Base-by-base conservation (phyloP, 2,888 invertebrate species). In the Drosophila kuntzei region DNA sequence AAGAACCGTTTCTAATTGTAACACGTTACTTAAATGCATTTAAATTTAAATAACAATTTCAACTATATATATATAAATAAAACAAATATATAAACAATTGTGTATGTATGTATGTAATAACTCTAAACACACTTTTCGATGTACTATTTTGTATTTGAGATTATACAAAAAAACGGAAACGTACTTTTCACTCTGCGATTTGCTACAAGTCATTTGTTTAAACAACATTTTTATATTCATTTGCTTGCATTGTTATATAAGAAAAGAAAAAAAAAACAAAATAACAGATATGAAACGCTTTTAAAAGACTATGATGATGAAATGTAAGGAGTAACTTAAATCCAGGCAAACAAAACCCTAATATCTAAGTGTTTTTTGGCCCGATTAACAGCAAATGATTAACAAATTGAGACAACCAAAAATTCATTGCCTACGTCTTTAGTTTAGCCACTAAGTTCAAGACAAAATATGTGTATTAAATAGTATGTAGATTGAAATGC, bases 21-120 rank as follows among this genome's bases (percentile, higher is more conserved):
- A 87, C 76, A 87, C 78, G 85, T 89, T 86, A 86, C 86, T 86
- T 89, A 86, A 85, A 76, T 87, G 86, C 86, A 86, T 86, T 86
- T 86, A 88, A 88, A 71, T 71, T 76, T 84, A 77, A 85, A 68
- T 71, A 81, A 80, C 78, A 77, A 76, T 67, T 59, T 72, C 46
- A 67, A 63, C 55, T 59, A 63, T 69, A 67, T 55, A 63, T 41
- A 78, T 74, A 66, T 65, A 71, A 71, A 57, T 61, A 27, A 70
- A 66, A n/a, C n/a, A n/a, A n/a, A n/a, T n/a, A n/a, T n/a, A 71
- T 64, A 39, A 58, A 51, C 43, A 58, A 20, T 16, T 59, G 59
- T 65, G 47, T 55, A 71, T 66, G 72, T 76, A 72, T 72, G 59
- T 77, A 65, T 55, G 32, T 55, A 67, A 74, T 65, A 54, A 46